Evolutionary conservation across 2,797 vertebrate genomes (phyloP), one percentile per base, ranked within the genome.

Genomic region (Danio albolineatus): DNA sequence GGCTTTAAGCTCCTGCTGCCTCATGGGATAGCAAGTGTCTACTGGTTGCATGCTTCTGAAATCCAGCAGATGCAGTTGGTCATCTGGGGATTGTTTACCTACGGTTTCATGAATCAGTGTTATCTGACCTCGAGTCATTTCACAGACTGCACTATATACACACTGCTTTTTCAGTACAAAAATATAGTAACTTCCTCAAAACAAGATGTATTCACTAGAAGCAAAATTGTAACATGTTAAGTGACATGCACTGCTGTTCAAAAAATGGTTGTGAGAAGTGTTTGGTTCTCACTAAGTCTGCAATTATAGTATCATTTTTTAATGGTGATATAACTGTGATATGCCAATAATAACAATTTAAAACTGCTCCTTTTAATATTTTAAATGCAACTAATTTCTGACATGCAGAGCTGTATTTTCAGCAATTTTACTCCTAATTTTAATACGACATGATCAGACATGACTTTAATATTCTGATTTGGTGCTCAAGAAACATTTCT

Each of bases 61-160:
- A 39, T n/a, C 53, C 49, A 54, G 28, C 67, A 70, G 67, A 54
- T 70, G 67, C 48, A 70, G n/a, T 17, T 17, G 36, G n/a, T 70
- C 67, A 39, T 54, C n/a, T 70, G 49, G 49, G 67, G 49, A 70
- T 70, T 54, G 49, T 54, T 41, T 4, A 54, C 67, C n/a, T 17
- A 53, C 49, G 7, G 28, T 53, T 70, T 70, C 66, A 53, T 70
- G 66, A 39, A 70, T 70, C 38, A 53, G 16, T 51, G 39, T 13
- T 38, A 19, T 39, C 64, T 10, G 43, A 67, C 7, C 21, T 66
- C 17, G 9, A 0, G 14, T 38, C 16, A 38, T 69, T 69, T 39
- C 48, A 53, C 49, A 53, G 38, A 4, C 66, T 70, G 49, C 0
- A 39, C 38, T 70, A 70, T 39, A 16, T 16, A 70, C 17, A 53